Conservation (phyloP, 2,797 vertebrate species). For the Eptatretus atami region DNA sequence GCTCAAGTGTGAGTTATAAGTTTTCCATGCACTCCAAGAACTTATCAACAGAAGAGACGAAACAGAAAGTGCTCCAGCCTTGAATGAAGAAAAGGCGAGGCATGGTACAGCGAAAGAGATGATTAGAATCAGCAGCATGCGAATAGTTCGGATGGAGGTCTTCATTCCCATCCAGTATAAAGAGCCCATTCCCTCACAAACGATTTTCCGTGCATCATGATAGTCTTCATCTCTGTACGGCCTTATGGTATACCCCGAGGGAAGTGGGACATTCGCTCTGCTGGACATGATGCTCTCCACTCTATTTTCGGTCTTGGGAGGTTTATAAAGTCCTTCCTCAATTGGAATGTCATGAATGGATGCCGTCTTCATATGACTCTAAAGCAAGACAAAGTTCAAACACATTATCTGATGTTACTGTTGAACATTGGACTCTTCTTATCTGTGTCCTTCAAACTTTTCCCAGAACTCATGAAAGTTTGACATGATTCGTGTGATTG, state of each 20-base stretch:
- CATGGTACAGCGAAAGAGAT: background rate
- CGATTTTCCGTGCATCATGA: background rate
- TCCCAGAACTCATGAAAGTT: no score
- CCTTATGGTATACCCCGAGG: background rate
- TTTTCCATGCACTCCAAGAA: background rate
- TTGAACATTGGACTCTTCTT: no score
- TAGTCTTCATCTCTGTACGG: slow-evolving; percentile 1
- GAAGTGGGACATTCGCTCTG: no score
- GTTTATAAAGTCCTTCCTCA: no score
- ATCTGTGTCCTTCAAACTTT: no score
- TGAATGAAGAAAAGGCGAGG: background rate
- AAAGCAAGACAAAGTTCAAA: no score
- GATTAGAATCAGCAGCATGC: background rate
- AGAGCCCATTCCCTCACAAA: background rate
- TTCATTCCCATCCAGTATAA: background rate
- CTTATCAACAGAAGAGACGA: background rate
- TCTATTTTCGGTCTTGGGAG: no score
- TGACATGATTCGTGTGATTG: no score
- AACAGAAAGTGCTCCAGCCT: background rate
- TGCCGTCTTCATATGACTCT: no score
- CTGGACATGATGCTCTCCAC: no score
- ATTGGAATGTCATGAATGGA: no score
- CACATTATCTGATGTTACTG: no score
- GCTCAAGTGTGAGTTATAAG: background rate
- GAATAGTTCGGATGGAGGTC: background rate